A percentile compares a stretch with the other conserved stretches of the same genome.
Evolutionary conservation across 2,888 invertebrate genomes (phyloP).

Genomic region (Cephalotes varians): DNA sequence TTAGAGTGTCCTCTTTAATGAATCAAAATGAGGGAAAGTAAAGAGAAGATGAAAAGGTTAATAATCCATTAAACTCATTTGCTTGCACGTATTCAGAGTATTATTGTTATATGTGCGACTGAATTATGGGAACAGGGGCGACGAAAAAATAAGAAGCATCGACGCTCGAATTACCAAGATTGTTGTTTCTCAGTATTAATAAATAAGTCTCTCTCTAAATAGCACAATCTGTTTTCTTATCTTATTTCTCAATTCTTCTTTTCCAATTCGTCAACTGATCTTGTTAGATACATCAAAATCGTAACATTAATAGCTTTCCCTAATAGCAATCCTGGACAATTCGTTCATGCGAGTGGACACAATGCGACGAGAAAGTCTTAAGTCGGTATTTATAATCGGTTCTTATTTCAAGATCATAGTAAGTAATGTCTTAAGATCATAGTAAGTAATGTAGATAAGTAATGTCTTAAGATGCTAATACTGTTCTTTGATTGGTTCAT

Average conservation of each 20-base stretch:
- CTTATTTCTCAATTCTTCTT: not conserved
- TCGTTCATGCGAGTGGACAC: conserved; percentile 2
- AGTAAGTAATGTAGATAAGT: too few species aligned
- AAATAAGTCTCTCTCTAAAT: not conserved
- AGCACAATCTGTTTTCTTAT: not conserved
- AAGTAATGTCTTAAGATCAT: too few species aligned
- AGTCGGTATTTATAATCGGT: too few species aligned
- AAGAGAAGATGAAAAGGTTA: not conserved
- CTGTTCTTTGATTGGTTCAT: too few species aligned
- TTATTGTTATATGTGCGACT: conserved; percentile 8
- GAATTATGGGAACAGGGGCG: not conserved
- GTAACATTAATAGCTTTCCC: conserved; percentile 51
- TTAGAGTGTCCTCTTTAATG: not conserved
- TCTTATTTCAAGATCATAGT: too few species aligned
- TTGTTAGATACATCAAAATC: conserved; percentile 51
- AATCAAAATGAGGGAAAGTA: not conserved
- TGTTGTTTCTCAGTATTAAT: conserved; percentile 52
- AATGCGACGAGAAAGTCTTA: conserved; percentile 29
- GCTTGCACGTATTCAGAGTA: conserved; percentile 25
- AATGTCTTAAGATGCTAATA: too few species aligned
- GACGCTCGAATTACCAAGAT: conserved; percentile 33
- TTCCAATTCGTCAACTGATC: conserved; percentile 58
- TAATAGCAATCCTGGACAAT: not conserved
- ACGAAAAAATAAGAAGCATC: conserved; percentile 4
- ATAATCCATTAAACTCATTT: conserved; percentile 41